Evolutionary conservation across 2,888 invertebrate species (phyloP), one percentile per base, ranked within the genome.

Genomic region (Xanthostigma xanthostigma): DNA sequence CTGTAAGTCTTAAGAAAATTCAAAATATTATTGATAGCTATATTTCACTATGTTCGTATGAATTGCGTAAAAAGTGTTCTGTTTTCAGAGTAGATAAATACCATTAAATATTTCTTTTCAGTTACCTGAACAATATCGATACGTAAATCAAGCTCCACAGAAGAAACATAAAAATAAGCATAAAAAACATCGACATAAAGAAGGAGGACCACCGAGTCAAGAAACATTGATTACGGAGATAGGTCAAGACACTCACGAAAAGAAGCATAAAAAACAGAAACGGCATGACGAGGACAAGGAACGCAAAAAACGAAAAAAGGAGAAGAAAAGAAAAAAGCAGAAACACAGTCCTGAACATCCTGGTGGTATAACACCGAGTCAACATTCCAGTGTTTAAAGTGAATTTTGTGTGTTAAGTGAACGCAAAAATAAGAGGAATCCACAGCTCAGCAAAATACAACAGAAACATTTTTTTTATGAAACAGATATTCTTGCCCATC

Each of bases 91-190:
- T 9, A 41, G 35, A 36, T 12, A 11, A 10, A 9, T 12, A 36
- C 17, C 17, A 4, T 17, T 43, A 35, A 14, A 50, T 46, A 45
- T 59, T 53, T 56, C 42, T 53, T 68, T 68, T 13, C 60, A 87
- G 76, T 71, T 95, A 56, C 95, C 95, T 13, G 95, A 95, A 67
- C 94, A 95, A 67, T 94, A 93, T 68, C 80, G 94, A 56, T 86
- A 91, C 65, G 83, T 92, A 60, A 93, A 86, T 70, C 88, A 91
- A 60, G 81, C 88, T 54, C 91, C 93, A 53, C 87, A 88, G 60
- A 89, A 90, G 65, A 88, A 91, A 68, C 93, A 93, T 63, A 93
- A 93, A 70, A 93, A 90, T 63, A 92, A 93, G 66, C 93, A 94
- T 65, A 93, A 93, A 75, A 91, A 91, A 63, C 92, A 91, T 59